Percentiles rank a stretch among this genome's conserved stretches.
phyloP scores from a whole-genome alignment of 92 coral and sea anemone genomes.

The Siderastrea siderea region DNA sequence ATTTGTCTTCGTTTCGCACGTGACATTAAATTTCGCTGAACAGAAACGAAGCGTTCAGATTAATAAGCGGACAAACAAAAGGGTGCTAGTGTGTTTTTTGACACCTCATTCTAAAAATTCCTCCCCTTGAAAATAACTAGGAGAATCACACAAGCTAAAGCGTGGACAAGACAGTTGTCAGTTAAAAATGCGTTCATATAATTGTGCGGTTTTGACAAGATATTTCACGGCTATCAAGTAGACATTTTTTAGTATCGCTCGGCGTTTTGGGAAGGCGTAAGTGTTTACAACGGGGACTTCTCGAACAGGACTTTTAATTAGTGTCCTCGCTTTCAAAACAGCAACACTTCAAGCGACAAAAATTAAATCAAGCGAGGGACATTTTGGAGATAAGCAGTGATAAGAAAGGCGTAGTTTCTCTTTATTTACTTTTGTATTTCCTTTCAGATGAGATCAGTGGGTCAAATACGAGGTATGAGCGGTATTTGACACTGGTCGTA shows the following conservation, averaged over 20 bases:
- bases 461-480: conserved; percentile 16
- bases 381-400: conserved; percentile 41
- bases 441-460: conserved; percentile 30
- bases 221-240: not conserved
- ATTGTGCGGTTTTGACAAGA: conserved; percentile 1
- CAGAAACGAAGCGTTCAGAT: not conserved
- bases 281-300: conserved; percentile 18
- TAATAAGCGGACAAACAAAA: conserved; percentile 20
- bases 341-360: conserved; percentile 72
- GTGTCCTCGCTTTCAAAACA: conserved; percentile 66
- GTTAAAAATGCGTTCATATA: not conserved
- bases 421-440: conserved; percentile 37
- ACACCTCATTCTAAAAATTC: conserved; percentile 25
- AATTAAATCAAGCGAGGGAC: conserved; percentile 76
- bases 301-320: conserved; percentile 57
- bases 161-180: not conserved
- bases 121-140: not conserved
- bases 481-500: conserved; percentile 24
- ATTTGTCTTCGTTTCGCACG: conserved; percentile 1
- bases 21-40: conserved; percentile 13
- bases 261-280: not conserved
- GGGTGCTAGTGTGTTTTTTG: conserved; percentile 11
- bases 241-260: conserved; percentile 18
- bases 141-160: not conserved
- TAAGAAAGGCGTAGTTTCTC: conserved; percentile 26